Percentiles rank a stretch among this genome's conserved stretches.
Conservation (phyloP, 2,113 vertebrate species). For the Numida meleagris region DNA sequence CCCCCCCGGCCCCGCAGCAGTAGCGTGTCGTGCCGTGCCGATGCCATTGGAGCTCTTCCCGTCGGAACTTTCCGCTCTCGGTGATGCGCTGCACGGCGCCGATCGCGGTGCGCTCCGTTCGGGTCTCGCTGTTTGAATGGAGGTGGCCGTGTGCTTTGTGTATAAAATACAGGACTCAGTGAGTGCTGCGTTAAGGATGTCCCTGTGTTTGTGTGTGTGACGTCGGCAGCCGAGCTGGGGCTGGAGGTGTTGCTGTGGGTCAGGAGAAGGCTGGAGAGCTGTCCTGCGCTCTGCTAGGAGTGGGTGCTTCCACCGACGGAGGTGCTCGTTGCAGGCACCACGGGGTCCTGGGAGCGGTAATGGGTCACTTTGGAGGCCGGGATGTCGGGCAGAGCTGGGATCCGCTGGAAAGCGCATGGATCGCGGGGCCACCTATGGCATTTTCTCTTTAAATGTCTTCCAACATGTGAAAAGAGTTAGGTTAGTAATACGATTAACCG, state of each 20-base stretch:
- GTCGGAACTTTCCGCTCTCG: no score
- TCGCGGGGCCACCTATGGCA: background rate
- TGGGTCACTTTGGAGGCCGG: background rate
- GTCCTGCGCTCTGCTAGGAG: background rate
- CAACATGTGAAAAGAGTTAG: conserved; percentile 68
- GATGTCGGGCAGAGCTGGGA: background rate
- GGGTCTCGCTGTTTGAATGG: background rate
- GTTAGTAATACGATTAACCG: conserved; percentile 66
- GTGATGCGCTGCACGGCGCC: background rate
- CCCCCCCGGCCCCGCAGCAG: no score
- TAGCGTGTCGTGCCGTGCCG: no score
- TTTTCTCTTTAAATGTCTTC: conserved; percentile 55
- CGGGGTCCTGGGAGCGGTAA: background rate
- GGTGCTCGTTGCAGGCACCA: background rate
- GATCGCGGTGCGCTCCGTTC: background rate
- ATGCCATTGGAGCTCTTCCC: no score
- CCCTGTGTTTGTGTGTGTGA: background rate
- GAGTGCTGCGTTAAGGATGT: background rate
- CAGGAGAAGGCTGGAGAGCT: background rate
- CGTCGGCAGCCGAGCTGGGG: background rate
- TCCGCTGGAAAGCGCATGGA: background rate
- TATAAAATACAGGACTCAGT: background rate
- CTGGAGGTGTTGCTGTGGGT: background rate
- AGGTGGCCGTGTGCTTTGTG: background rate
- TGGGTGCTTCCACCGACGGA: background rate